phyloP scores from a whole-genome alignment of 2,113 vertebrate genomes.

The Gila orcuttii region DNA sequence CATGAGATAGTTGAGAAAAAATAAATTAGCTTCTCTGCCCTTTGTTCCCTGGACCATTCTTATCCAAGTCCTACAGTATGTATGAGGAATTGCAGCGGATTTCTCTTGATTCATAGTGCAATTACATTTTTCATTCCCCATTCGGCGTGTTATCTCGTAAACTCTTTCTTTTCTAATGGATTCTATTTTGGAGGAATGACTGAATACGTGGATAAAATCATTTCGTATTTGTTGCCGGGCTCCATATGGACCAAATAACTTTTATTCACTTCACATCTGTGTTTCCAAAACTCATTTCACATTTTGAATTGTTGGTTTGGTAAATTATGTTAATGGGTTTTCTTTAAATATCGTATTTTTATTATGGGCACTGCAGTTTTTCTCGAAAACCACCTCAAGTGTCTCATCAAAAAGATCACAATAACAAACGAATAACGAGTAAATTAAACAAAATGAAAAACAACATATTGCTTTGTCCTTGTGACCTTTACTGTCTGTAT shows the following conservation, averaged over 20 bases:
- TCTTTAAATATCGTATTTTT: not conserved
- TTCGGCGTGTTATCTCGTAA: not conserved
- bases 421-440: not conserved
- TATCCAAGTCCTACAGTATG: constrained; percentile 20
- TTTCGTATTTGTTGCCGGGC: not conserved
- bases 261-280: constrained; percentile 9
- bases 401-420: constrained; percentile 19
- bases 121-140: constrained; percentile 3
- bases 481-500: constrained; percentile 24
- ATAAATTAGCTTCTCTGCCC: constrained; percentile 29
- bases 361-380: not conserved
- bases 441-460: constrained; percentile 26
- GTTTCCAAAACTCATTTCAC: constrained; percentile 10
- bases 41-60: constrained; percentile 28
- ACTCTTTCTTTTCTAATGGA: not conserved
- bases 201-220: constrained; percentile 1
- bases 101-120: constrained; percentile 30
- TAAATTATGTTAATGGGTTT: not conserved
- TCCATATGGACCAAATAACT: not conserved
- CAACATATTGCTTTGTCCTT: constrained; percentile 11
- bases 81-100: not conserved
- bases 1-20: constrained; percentile 22
- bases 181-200: constrained; percentile 19
- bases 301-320: not conserved
- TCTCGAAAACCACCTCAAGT: not conserved